Evolutionary conservation across 2,888 invertebrate species (phyloP), one percentile per base, ranked within the genome.

Genomic region (Yponomeuta plumbellus): DNA sequence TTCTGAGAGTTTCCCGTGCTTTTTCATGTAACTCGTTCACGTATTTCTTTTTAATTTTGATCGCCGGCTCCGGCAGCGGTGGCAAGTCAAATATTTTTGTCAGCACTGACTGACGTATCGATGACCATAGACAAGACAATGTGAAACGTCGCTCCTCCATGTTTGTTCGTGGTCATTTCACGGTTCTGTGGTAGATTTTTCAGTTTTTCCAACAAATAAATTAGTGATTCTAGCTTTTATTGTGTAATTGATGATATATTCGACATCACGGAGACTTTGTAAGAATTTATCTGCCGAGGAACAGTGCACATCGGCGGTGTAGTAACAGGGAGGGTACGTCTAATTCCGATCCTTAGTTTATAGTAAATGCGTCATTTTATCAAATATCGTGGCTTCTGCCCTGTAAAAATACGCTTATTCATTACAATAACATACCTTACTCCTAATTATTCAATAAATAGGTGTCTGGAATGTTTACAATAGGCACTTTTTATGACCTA

Each of bases 351-450:
- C 84, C 86, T 82, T 85, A 74, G 81, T 87, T 83, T 88, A 82
- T 85, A 83, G 87, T 87, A 89, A 91, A 91, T 91, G 91, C 91
- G 91, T 91, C 89, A 91, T 91, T 89, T 88, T 88, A 87, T 85
- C 80, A 79, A 86, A 87, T 86, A 87, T 78, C 83, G 80, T 83
- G 72, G 73, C 76, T 75, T 79, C 78, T 76, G 73, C 77, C 76
- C 75, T 77, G 73, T 23, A 71, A 76, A 80, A 79, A 74, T 71
- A 77, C 74, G 76, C 78, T 70, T 68, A 68, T 67, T 17, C 17
- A 67, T 0, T 13, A 22, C n/a, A 17, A 11, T 40, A 59, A 21
- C 17, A 52, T 17, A 23, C 23, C 26, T 11, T 8, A 26, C 21
- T 17, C 44, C 20, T 57, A 57, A 65, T 77, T 74, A 67, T 68